A percentile compares a stretch with the other conserved stretches of the same genome.
Evolutionary conservation across 2,113 vertebrate genomes (phyloP).

Genomic region (Clupea harengus): DNA sequence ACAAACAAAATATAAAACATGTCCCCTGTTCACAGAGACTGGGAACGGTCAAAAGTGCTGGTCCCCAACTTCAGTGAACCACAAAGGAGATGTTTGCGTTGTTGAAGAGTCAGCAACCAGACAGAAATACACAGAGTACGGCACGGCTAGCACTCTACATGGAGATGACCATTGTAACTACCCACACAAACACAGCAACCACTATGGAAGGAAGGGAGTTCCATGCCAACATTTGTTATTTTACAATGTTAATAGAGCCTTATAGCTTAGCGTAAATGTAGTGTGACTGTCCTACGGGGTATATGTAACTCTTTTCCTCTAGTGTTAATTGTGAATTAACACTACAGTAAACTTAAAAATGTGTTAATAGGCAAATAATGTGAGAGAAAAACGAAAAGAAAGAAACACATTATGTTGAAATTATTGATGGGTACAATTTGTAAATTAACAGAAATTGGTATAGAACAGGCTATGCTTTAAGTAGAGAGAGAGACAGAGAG

Average conservation of each 20-base stretch:
- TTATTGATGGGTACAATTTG: conserved; percentile 42
- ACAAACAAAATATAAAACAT: neutral
- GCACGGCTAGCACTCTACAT: conserved; percentile 21
- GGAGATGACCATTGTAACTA: conserved; percentile 38
- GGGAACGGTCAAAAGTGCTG: neutral
- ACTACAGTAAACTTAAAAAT: conserved; percentile 4
- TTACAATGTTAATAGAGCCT: conserved; percentile 55
- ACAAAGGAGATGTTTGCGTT: neutral
- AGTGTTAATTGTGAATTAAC: conserved; percentile 20
- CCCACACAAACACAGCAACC: conserved; percentile 43
- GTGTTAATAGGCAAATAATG: conserved; percentile 23
- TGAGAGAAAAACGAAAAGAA: neutral
- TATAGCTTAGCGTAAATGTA: conserved; percentile 3
- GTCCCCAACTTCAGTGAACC: neutral
- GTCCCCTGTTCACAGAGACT: neutral
- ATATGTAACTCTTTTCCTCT: neutral
- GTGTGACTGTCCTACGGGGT: neutral
- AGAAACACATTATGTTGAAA: neutral
- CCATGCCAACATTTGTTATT: conserved; percentile 76
- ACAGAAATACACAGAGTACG: conserved; percentile 17
- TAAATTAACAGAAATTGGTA: conserved; percentile 76
- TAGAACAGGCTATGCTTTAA: conserved; percentile 60
- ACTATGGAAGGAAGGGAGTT: conserved; percentile 55
- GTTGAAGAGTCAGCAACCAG: neutral
- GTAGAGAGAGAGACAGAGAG: conserved; percentile 23